Percentiles rank a stretch among this genome's conserved stretches.
These are phyloP conservation scores for Carapus acus DNA, from an alignment of 2,797 vertebrate genomes.

Conservation along the genomic window DNA sequence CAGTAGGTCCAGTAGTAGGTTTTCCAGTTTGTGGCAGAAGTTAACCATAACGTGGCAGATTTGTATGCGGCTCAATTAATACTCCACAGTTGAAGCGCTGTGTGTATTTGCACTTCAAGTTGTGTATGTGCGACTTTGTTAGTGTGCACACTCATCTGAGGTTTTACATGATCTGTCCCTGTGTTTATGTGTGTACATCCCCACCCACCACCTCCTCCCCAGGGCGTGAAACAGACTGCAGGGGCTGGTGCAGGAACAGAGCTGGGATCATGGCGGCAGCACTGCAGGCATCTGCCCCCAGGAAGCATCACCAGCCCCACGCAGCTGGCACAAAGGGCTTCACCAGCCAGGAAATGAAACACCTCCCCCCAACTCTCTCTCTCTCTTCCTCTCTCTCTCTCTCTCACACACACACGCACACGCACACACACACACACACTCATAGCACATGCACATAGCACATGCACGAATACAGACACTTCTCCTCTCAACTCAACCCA, in stretches of 20 bases:
- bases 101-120: conserved; percentile 47
- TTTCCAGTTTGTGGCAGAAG: conserved; percentile 55
- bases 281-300: conserved; percentile 72
- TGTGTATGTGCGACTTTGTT: conserved; percentile 36
- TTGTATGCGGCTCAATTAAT: conserved; percentile 68
- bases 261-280: conserved; percentile 69
- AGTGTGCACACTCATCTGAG: conserved; percentile 30
- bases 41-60: conserved; percentile 55
- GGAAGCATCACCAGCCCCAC: conserved; percentile 69
- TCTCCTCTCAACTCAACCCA: conserved; percentile 13
- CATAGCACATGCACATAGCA: conserved; percentile 9
- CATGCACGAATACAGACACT: conserved; percentile 6
- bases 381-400: conserved; percentile 8
- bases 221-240: conserved; percentile 63
- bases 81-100: conserved; percentile 58
- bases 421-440: conserved; percentile 5
- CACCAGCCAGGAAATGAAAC: conserved; percentile 67
- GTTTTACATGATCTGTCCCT: conserved; percentile 18
- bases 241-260: conserved; percentile 66
- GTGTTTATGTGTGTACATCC: conserved; percentile 22
- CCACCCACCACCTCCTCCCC: conserved; percentile 26
- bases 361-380: conserved; percentile 27
- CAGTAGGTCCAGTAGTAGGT: conserved; percentile 35
- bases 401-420: conserved; percentile 3
- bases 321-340: conserved; percentile 67